Percentiles rank a stretch among this genome's conserved stretches.
Conservation (phyloP, 2,888 invertebrate genomes). For the Ischnus inquisitorius region DNA sequence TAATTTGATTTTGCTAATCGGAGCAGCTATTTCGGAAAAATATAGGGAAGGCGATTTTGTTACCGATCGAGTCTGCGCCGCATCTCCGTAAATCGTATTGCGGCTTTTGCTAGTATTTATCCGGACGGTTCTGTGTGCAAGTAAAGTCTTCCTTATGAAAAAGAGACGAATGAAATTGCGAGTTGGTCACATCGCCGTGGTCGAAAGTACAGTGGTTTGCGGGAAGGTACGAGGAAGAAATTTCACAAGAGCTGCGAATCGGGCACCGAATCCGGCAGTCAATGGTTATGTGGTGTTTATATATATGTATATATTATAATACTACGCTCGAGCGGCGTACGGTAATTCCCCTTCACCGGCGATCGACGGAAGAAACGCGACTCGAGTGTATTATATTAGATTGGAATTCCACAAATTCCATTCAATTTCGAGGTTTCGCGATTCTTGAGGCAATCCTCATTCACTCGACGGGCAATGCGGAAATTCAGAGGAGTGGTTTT, state of each 20-base stretch:
- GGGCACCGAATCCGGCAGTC: slow-evolving; percentile 40
- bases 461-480: not conserved
- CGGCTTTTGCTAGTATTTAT: slow-evolving; percentile 29
- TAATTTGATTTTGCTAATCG: no score
- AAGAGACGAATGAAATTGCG: slow-evolving; percentile 52
- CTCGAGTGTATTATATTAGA: slow-evolving; percentile 19
- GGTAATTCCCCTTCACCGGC: slow-evolving; percentile 59
- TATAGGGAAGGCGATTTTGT: no score
- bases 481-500: no score
- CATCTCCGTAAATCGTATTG: no score
- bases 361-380: not conserved
- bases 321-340: slow-evolving; percentile 4
- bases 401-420: slow-evolving; percentile 22
- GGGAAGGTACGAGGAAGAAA: slow-evolving; percentile 17
- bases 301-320: slow-evolving; percentile 46
- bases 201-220: slow-evolving; percentile 14
- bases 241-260: slow-evolving; percentile 33
- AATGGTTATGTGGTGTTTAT: slow-evolving; percentile 33
- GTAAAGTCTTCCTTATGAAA: not conserved
- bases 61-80: no score
- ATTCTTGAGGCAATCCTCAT: not conserved
- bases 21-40: no score
- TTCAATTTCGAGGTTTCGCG: slow-evolving; percentile 5
- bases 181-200: slow-evolving; percentile 27
- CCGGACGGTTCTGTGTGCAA: slow-evolving; percentile 31